These are phyloP conservation scores for Solen grandis DNA, from an alignment of 1,140 invertebrate species.

Conservation along the genomic window DNA sequence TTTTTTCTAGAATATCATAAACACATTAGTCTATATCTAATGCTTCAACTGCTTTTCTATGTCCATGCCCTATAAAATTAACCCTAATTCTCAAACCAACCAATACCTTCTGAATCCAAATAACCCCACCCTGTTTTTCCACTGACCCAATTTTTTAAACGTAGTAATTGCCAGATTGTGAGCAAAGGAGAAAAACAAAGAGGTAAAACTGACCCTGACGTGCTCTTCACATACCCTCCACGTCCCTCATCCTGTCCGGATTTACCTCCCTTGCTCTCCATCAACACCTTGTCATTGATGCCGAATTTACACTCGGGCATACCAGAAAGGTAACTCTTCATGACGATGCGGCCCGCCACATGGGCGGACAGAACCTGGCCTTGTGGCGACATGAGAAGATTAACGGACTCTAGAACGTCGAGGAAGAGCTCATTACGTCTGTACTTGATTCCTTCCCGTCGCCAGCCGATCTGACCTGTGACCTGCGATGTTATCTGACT, in stretches of 20 bases:
- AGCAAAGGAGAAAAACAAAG: background rate
- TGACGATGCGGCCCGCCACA: constrained; percentile 99
- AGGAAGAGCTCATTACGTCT: constrained; percentile 99
- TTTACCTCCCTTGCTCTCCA: constrained; percentile 94
- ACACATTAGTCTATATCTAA: no score
- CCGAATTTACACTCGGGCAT: constrained; percentile 99
- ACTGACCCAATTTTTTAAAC: no score
- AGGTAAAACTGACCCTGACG: constrained; percentile 39
- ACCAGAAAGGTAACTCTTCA: constrained; percentile 99
- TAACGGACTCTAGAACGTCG: constrained; percentile 99
- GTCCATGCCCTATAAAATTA: no score
- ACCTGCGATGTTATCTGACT: constrained; percentile 99
- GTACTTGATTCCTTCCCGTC: constrained; percentile 99
- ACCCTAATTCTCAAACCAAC: background rate
- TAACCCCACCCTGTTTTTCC: no score
- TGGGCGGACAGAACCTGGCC: constrained; percentile 99
- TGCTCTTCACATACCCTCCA: constrained; percentile 56
- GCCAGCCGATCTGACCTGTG: constrained; percentile 99
- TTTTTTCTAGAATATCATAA: no score
- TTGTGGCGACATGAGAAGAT: constrained; percentile 99
- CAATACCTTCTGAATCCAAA: background rate
- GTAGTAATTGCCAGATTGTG: constrained; percentile 21
- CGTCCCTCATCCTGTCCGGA: constrained; percentile 50
- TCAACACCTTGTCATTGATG: constrained; percentile 99
- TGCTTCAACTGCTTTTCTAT: no score